Evolutionary conservation across 2,797 vertebrate genomes (phyloP).

Genomic region (Erethizon dorsatum): DNA sequence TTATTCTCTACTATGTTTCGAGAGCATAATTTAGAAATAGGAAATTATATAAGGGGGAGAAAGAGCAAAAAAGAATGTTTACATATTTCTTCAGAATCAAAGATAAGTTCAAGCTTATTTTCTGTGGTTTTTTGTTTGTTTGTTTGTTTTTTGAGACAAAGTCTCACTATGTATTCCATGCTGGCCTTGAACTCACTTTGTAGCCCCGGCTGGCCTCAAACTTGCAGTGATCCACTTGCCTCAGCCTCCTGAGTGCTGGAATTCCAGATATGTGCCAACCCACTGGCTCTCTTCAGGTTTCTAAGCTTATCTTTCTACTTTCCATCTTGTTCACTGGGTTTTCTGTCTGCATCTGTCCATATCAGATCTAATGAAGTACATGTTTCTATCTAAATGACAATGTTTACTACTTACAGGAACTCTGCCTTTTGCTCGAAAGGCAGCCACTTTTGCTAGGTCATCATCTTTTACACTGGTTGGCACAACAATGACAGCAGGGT

Average conservation of each 20-base stretch:
- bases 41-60: neutral
- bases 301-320: slow-evolving; percentile 22
- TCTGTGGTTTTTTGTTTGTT: neutral
- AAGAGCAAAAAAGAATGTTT: neutral
- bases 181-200: neutral
- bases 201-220: neutral
- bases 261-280: neutral
- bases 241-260: neutral
- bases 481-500: slow-evolving; percentile 95
- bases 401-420: slow-evolving; percentile 93
- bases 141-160: neutral
- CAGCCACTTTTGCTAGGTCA: slow-evolving; percentile 94
- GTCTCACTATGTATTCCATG: neutral
- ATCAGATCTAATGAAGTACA: neutral
- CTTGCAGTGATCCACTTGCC: neutral
- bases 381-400: neutral
- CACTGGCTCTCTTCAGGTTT: neutral
- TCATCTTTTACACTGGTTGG: slow-evolving; percentile 96
- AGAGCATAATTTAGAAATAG: neutral
- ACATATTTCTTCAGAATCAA: slow-evolving; percentile 47
- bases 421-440: slow-evolving; percentile 96
- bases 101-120: neutral
- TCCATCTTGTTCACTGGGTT: slow-evolving; percentile 5
- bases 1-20: neutral
- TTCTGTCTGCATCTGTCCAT: neutral